Evolutionary conservation across 2,113 vertebrate species (phyloP), one percentile per base, ranked within the genome.

Genomic region (Anser cygnoides): DNA sequence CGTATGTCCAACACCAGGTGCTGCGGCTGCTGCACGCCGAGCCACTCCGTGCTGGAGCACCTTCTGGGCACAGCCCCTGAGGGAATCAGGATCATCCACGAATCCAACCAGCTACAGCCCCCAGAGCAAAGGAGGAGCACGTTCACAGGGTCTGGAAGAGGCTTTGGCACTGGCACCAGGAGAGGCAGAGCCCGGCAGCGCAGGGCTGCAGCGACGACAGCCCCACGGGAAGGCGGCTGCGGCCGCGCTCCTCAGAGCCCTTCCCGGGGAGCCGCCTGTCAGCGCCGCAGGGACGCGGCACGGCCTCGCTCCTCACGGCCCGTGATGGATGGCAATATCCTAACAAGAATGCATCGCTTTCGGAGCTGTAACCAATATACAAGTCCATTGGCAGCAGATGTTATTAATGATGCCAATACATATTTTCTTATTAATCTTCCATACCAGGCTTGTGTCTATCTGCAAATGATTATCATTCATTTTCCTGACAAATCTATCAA

Each of bases 401-500:
- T 96, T 97, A 97, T 97, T 96, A 96, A 97, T 94, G 94, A 96
- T 96, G 88, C 94, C 96, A 95, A 95, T 95, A 95, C 95, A 94
- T 95, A 95, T 96, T 97, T 97, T 91, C 81, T 84, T 97, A 96
- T 97, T 96, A 97, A 96, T 96, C 96, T 95, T 95, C 94, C 87
- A 93, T 93, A 65, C 87, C 83, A 93, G 94, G 94, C 90, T 95
- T 37, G 89, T 96, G 96, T 97, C 95, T 93, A 95, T 97, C 96
- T 95, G 96, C 90, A 98, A 97, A 97, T 96, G 91, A 92, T 96
- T 96, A 97, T 97, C 92, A 97, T 97, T 97, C 92, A 94, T 97
- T 97, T 97, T 95, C 95, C 95, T 97, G 96, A 97, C 96, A 97
- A 97, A 97, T 96, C 97, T 97, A 96, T 97, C 97, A 97, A 87